Evolutionary conservation across 2,888 invertebrate genomes (phyloP), one percentile per base, ranked within the genome.

Genomic region (Hymenopus coronatus): DNA sequence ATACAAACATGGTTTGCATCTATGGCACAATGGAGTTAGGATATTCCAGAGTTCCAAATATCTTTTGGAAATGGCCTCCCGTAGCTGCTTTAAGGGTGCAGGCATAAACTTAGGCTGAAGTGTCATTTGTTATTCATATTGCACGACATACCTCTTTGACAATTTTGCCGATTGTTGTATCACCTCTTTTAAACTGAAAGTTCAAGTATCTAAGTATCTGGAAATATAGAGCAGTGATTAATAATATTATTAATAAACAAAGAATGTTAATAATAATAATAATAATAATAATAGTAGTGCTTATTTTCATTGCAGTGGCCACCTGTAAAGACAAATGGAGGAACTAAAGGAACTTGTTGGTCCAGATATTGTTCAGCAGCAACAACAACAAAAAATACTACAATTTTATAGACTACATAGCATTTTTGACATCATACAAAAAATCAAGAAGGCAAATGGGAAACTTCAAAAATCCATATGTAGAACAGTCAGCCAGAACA

Each of bases 41-140:
- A 88, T 20, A 85, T 88, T 88, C 88, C 88, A 88, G 20, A 88
- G 28, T 27, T 85, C 46, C n/a, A 15, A 82, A 85, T 85, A 88
- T 14, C 40, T 8, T 8, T 88, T 15, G 33, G 46, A 25, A 33
- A 88, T 83, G 15, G 30, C 15, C 28, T 40, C 46, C 88, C 85
- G 85, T 20, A 28, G n/a, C 81, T 85, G 46, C 40, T 27, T 28
- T n/a, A n/a, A 82, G 7, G 81, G 85, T 28, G 20, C 8, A 3
- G 85, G 40, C 85, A 88, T 82, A 82, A 30, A 88, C 25, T 82
- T 27, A 28, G 85, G 82, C 46, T 88, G 88, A 12, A 85, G 33
- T 20, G 9, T 8, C 14, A 28, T 70, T 70, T 20, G 9, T 8
- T 6, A 28, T 70, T 70, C 86, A 54, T 86, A 70, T 86, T 70